Conservation (phyloP, 30 jellyfish, hydroid and myxozoan species). For the Cassiopea andromeda region DNA sequence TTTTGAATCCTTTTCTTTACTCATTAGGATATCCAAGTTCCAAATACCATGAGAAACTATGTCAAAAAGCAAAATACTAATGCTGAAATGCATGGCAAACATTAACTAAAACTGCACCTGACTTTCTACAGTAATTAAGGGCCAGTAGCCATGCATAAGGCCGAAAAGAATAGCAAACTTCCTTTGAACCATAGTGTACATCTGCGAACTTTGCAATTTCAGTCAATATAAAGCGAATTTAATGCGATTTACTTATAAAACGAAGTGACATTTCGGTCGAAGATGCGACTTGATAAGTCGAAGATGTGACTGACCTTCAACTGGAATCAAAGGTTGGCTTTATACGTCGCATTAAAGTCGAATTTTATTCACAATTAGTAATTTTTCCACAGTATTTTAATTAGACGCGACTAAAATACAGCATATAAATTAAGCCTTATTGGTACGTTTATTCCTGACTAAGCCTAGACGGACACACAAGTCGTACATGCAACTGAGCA, state of each 20-base stretch:
- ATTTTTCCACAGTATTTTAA: background rate
- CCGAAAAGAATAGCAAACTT: slow-evolving; percentile 7
- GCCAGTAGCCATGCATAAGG: background rate
- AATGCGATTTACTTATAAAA: slow-evolving; percentile 5
- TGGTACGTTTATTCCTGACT: background rate
- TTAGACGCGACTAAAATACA: slow-evolving; percentile 13
- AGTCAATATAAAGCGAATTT: background rate
- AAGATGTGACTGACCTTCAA: slow-evolving; percentile 3
- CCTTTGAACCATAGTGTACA: background rate
- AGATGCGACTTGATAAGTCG: slow-evolving; percentile 29
- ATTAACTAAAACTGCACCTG: background rate
- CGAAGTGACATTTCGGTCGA: slow-evolving; percentile 16
- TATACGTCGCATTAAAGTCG: slow-evolving; percentile 16
- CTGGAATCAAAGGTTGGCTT: slow-evolving; percentile 25
- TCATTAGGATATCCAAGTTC: background rate
- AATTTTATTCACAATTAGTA: slow-evolving; percentile 7
- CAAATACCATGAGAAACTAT: background rate
- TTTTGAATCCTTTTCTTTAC: background rate
- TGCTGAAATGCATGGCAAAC: background rate
- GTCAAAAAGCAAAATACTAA: background rate
- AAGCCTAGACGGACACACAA: background rate
- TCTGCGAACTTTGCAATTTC: background rate
- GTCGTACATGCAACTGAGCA: background rate
- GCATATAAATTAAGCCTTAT: background rate
- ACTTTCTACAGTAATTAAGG: background rate